These are phyloP conservation scores for Torymus auratus DNA, from an alignment of 2,888 invertebrate genomes.

Conservation along the genomic window DNA sequence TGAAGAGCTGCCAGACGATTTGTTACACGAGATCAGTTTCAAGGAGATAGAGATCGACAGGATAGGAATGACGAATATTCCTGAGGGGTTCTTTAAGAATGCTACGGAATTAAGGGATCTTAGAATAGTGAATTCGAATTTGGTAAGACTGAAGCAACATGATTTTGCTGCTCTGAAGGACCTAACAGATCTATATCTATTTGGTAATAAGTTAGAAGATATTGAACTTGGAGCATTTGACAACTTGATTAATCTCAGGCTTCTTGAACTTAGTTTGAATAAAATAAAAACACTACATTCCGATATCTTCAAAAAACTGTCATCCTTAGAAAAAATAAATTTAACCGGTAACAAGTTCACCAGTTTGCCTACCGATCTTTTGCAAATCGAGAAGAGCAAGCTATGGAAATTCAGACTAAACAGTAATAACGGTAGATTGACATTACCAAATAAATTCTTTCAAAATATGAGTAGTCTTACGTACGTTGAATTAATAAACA, in stretches of 20 bases:
- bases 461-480: slow-evolving; percentile 80
- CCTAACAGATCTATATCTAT: slow-evolving; percentile 82
- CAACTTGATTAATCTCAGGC: not conserved
- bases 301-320: slow-evolving; percentile 69
- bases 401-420: slow-evolving; percentile 76
- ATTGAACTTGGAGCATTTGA: slow-evolving; percentile 80
- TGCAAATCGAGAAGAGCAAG: slow-evolving; percentile 78
- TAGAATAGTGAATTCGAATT: slow-evolving; percentile 82
- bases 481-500: slow-evolving; percentile 79
- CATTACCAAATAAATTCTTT: slow-evolving; percentile 81
- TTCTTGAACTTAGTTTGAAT: not conserved
- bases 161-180: slow-evolving; percentile 64
- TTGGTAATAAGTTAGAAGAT: slow-evolving; percentile 82
- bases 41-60: not conserved
- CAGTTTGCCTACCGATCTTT: slow-evolving; percentile 80
- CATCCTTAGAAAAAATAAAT: not conserved
- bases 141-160: slow-evolving; percentile 77
- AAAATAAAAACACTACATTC: slow-evolving; percentile 60
- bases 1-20: slow-evolving; percentile 4
- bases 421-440: slow-evolving; percentile 78
- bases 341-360: slow-evolving; percentile 83
- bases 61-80: slow-evolving; percentile 73
- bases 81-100: slow-evolving; percentile 81
- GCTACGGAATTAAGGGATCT: slow-evolving; percentile 81
- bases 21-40: slow-evolving; percentile 4